Conservation (phyloP, 2,888 invertebrate species). For the Marronus borbonicus region DNA sequence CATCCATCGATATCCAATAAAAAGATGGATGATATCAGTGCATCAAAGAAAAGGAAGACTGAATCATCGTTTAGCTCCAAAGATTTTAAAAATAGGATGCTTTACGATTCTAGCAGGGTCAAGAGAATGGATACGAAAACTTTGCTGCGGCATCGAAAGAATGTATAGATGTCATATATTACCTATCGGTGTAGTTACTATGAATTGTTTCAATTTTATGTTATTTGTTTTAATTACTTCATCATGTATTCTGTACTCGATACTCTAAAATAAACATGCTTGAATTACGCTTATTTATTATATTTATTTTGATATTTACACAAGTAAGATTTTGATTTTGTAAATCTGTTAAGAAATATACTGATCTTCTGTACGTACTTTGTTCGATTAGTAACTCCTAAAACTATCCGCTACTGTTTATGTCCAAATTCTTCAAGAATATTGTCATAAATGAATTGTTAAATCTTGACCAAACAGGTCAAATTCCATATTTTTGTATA, state of each 20-base stretch:
- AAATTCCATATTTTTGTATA: no score
- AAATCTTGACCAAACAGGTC: no score
- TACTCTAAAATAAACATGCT: conserved; percentile 19
- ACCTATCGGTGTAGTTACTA: conserved; percentile 33
- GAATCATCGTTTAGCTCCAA: conserved; percentile 55
- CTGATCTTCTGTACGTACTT: neutral
- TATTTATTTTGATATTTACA: conserved; percentile 25
- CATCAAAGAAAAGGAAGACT: conserved; percentile 44
- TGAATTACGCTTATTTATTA: conserved; percentile 33
- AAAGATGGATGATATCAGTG: conserved; percentile 11
- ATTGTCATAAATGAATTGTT: no score
- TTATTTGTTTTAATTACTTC: conserved; percentile 23
- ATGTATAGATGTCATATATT: conserved; percentile 27
- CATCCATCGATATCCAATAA: conserved; percentile 49
- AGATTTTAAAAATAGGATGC: conserved; percentile 65
- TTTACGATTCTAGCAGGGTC: conserved; percentile 61
- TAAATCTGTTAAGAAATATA: conserved; percentile 4
- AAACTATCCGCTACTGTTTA: neutral
- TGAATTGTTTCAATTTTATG: conserved; percentile 21
- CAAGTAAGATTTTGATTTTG: neutral
- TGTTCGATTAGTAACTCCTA: neutral
- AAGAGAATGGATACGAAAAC: conserved; percentile 60
- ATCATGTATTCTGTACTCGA: conserved; percentile 7
- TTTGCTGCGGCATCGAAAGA: conserved; percentile 59
- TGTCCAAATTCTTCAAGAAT: neutral